phyloP scores from a whole-genome alignment of 2,888 invertebrate species.

The Tholera decimalis region DNA sequence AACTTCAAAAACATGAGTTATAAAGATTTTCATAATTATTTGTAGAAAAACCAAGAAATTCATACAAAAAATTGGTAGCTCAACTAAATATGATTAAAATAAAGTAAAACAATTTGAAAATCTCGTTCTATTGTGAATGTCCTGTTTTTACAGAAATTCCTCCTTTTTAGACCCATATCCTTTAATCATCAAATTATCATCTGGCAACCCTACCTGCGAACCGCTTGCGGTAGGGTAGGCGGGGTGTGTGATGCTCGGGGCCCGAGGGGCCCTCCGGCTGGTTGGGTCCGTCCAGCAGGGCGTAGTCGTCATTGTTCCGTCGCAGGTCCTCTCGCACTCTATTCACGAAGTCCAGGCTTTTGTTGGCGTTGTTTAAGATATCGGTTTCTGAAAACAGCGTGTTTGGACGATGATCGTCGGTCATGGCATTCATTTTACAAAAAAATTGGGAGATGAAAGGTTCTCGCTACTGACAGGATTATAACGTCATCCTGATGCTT shows the following conservation, averaged over 20 bases:
- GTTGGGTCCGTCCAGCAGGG: not conserved
- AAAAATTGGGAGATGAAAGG: not conserved
- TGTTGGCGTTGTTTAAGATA: conserved; percentile 22
- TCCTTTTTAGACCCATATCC: no score
- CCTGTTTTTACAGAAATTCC: no score
- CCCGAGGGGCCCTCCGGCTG: not conserved
- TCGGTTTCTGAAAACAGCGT: conserved; percentile 30
- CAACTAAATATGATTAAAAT: no score
- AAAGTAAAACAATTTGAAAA: no score
- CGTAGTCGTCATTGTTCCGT: conserved; percentile 78
- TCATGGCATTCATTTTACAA: not conserved
- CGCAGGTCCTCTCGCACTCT: conserved; percentile 70
- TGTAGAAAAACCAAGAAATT: no score
- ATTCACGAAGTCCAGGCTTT: conserved; percentile 64
- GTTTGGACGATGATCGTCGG: not conserved
- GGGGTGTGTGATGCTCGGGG: not conserved
- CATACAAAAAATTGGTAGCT: no score
- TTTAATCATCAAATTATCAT: no score
- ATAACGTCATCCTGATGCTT: no score
- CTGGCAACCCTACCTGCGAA: no score
- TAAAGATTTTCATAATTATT: no score
- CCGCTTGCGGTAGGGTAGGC: not conserved
- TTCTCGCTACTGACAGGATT: not conserved
- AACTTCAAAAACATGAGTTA: no score
- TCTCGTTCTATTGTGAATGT: no score